Percentiles rank a stretch among this genome's conserved stretches.
Evolutionary conservation across 2,888 invertebrate genomes (phyloP).

Genomic region (Epirrita christyi): DNA sequence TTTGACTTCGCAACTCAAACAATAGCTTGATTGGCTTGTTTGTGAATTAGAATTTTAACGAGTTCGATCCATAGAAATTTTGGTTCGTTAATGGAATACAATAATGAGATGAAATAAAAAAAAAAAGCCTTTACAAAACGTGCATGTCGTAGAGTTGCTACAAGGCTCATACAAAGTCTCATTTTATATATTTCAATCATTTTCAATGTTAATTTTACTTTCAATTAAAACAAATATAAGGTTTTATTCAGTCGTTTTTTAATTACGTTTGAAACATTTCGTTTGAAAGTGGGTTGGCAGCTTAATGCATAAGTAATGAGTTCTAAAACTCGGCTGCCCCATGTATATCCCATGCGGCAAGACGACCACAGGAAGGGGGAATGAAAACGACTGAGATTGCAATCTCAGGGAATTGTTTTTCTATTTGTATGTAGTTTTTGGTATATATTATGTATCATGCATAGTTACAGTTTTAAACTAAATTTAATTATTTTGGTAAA

Average conservation of each 20-base stretch:
- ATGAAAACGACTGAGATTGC: background rate
- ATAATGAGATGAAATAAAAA: background rate
- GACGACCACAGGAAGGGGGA: slow-evolving; percentile 13
- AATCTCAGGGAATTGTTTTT: background rate
- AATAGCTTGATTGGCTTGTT: slow-evolving; percentile 41
- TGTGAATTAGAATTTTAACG: slow-evolving; percentile 41
- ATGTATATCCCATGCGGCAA: slow-evolving; percentile 23
- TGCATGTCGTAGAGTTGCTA: background rate
- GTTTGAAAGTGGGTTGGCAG: slow-evolving; percentile 24
- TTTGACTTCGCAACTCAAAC: slow-evolving; percentile 56
- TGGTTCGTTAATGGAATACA: background rate
- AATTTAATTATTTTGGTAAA: too few relatives aligned
- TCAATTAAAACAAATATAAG: too few relatives aligned
- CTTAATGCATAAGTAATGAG: slow-evolving; percentile 37
- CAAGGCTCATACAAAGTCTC: background rate
- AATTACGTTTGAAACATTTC: background rate
- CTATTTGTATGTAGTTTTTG: too few relatives aligned
- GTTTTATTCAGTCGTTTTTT: background rate
- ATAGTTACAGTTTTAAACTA: too few relatives aligned
- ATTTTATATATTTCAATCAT: too few relatives aligned
- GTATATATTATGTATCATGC: too few relatives aligned
- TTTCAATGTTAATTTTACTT: too few relatives aligned
- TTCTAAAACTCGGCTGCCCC: slow-evolving; percentile 27
- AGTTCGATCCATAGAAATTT: slow-evolving; percentile 11
- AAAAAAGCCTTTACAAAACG: background rate